phyloP scores from a whole-genome alignment of 1,140 invertebrate species.

The Apolygus lucorum region DNA sequence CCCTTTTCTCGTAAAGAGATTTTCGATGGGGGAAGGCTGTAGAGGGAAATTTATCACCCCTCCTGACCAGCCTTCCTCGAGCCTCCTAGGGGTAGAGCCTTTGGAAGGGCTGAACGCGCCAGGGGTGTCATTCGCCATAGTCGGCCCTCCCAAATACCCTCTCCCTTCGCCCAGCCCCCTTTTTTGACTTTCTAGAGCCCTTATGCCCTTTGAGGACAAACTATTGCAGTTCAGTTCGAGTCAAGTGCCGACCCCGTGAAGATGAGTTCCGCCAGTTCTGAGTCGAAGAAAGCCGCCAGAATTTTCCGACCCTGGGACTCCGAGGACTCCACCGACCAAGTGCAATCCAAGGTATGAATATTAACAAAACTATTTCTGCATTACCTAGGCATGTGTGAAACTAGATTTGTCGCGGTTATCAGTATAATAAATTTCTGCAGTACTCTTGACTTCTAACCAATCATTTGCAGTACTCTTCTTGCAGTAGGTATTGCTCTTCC shows the following conservation, averaged over 20 bases:
- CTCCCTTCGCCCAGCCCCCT: neutral
- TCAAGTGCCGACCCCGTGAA: neutral
- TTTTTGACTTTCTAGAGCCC: neutral
- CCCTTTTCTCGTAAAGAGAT: no score
- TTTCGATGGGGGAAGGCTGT: no score
- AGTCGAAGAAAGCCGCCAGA: neutral
- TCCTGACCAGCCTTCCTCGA: neutral
- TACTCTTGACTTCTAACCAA: neutral
- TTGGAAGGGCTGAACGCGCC: neutral
- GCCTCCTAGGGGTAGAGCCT: neutral
- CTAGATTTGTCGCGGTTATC: no score
- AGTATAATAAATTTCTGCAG: no score
- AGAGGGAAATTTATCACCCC: constrained; percentile 11
- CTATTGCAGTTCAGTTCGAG: neutral
- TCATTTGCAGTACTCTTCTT: neutral
- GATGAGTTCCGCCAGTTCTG: neutral
- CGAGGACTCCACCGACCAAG: neutral
- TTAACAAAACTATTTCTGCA: neutral
- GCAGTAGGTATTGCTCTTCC: neutral
- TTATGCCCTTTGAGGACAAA: neutral
- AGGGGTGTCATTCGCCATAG: constrained; percentile 4
- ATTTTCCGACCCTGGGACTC: neutral
- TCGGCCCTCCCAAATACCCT: neutral
- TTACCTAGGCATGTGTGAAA: no score
- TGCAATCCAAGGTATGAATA: neutral